Base-by-base conservation (phyloP, 2,888 invertebrate species). In the Eupithecia subfuscata region DNA sequence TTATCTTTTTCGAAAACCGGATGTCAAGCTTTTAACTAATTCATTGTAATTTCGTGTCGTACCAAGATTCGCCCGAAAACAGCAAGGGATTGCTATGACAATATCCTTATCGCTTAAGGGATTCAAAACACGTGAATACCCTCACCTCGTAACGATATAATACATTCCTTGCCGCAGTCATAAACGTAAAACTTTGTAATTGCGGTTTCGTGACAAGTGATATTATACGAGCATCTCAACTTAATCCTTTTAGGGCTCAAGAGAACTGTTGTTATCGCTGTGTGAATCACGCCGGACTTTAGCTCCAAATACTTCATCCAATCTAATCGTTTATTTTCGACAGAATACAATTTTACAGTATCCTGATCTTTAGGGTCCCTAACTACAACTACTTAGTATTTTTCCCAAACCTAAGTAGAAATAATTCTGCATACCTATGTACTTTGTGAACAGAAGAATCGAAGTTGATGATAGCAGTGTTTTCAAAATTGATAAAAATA, bases 151-250 rank as follows among this genome's bases (percentile, higher is more conserved):
- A 65, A 65, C 65, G n/a, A 65, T 40, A 67, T 67, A 40, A 40
- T n/a, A 65, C 40, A 65, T 65, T 56, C n/a, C 18, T 18, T 22
- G 56, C 56, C 40, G 68, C 64, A 75, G 63, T 34, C 25, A 37
- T 70, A 40, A 68, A 68, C 48, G 60, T 68, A 30, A 69, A 63
- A 71, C 48, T 67, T 52, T 67, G 43, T 71, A 45, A 67, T 67
- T 72, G 52, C 52, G 40, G 73, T 65, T 18, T 60, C 7, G 67
- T 69, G 71, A 74, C 64, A 71, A 11, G 43, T 69, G 69, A 69
- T 45, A 68, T 70, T 79, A 76, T 73, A 78, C 22, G 68, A 73
- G 65, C 70, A 69, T 69, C 75, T 69, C 48, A 70, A 40, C 40
- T 67, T 65, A 14, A 37, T 40, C 40, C 25, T 22, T 68, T 45